Percentiles rank a stretch among this genome's conserved stretches.
These are phyloP conservation scores for Muscidifurax raptorellus DNA, from an alignment of 1,140 invertebrate species.

Conservation along the genomic window DNA sequence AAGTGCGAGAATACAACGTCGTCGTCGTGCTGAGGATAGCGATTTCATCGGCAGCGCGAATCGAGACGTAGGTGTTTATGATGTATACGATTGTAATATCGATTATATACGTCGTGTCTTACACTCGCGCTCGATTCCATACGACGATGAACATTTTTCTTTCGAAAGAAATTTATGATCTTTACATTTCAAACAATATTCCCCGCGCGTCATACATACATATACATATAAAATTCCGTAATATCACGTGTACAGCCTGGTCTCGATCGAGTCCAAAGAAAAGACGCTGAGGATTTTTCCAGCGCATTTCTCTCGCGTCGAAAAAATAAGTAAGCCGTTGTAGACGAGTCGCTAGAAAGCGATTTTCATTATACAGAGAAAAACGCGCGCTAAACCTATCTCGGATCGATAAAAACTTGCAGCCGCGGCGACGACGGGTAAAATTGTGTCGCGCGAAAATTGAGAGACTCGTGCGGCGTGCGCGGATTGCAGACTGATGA, in stretches of 20 bases:
- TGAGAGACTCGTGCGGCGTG: not conserved
- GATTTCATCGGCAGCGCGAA: slow-evolving; percentile 22
- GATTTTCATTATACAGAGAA: not conserved
- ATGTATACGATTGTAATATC: slow-evolving; percentile 26
- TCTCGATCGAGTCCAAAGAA: not conserved
- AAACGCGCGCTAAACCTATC: not conserved
- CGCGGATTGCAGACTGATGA: not conserved
- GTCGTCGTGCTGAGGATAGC: slow-evolving; percentile 40
- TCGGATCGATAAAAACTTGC: slow-evolving; percentile 9
- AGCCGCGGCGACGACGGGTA: not conserved
- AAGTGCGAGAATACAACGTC: slow-evolving; percentile 16
- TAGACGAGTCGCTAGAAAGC: not conserved
- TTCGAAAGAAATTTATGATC: not conserved
- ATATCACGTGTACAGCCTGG: too few species aligned
- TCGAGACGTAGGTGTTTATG: slow-evolving; percentile 28
- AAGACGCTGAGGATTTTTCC: not conserved
- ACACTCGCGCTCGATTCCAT: not conserved
- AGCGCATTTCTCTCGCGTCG: not conserved
- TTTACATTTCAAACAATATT: not conserved
- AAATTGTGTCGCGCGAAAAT: slow-evolving; percentile 40
- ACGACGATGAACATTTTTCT: not conserved
- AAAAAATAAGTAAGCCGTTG: not conserved
- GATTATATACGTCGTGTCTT: not conserved
- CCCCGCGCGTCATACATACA: not conserved
- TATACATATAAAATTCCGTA: not conserved